Evolutionary conservation across 2,113 vertebrate genomes (phyloP), one percentile per base, ranked within the genome.

Genomic region (Vulpes ferrilata): DNA sequence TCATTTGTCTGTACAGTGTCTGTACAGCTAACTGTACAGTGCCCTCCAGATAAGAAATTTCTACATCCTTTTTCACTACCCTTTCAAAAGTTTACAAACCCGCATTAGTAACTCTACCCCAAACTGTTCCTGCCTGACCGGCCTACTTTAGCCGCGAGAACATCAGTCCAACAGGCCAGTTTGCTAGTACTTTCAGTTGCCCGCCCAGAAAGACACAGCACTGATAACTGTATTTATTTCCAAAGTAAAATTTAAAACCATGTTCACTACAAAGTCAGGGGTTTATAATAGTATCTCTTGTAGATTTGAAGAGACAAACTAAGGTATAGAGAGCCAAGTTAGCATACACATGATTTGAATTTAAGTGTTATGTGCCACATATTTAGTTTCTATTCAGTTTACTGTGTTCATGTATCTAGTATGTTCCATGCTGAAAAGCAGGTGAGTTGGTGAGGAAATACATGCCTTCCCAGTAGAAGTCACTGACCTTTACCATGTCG

Each of bases 31-130:
- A 79, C 12, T 15, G 7, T 69, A 38, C 32, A 95, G 43, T 22
- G 23, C 5, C 73, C 55, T 91, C 88, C 12, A 27, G 51, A 86
- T 25, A 25, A 85, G n/a, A 95, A 38, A 60, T 55, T 57, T 59
- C 78, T 83, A 3, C 74, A 83, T 59, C 51, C 57, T 97, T 83
- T 92, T 32, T 88, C 55, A 92, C 27, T 67, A 55, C 74, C 25
- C 35, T 84, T 38, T 80, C 51, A 48, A 60, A 92, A 78, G 35
- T 90, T 79, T 55, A 59, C 11, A 64, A 59, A n/a, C 23, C 38
- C 11, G 5, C 22, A 27, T 64, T 27, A 57, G 15, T 88, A 35
- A 65, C 9, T 82, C 65, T 86, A 81, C 55, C 25, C n/a, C 12
- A 81, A 95, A 62, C 30, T 53, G 3, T 15, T 48, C 38, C 23